Conservation (phyloP, 2,113 vertebrate species). For the Anguilla japonica region DNA sequence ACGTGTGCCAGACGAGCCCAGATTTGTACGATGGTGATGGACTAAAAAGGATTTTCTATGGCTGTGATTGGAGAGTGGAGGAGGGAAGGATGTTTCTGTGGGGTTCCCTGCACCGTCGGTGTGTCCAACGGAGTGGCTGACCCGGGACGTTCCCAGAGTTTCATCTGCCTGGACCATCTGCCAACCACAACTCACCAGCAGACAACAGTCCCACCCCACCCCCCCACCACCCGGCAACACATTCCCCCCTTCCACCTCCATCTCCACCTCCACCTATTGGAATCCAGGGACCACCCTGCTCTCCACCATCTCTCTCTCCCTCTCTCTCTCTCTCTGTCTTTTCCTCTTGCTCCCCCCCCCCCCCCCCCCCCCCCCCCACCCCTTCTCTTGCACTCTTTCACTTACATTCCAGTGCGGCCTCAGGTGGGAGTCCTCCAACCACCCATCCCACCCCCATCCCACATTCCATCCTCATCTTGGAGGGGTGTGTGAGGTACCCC, state of each 20-base stretch:
- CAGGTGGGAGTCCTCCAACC: constrained; percentile 8
- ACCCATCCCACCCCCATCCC: constrained; percentile 41
- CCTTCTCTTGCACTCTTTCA: constrained; percentile 30
- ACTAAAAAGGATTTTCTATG: background rate
- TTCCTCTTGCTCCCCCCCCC: constrained; percentile 33
- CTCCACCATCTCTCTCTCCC: background rate
- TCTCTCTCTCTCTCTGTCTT: background rate
- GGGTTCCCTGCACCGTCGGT: background rate
- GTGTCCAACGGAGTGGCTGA: background rate
- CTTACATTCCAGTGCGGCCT: background rate
- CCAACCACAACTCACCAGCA: constrained; percentile 23
- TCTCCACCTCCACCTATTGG: background rate
- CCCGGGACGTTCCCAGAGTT: background rate
- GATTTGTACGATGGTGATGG: background rate
- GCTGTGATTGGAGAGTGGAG: background rate
- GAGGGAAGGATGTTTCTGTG: background rate
- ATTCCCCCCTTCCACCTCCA: background rate
- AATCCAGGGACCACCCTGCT: constrained; percentile 1
- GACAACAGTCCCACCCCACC: constrained; percentile 23
- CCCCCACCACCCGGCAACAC: constrained; percentile 4
- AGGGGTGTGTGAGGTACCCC: background rate
- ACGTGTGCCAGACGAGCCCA: no score
- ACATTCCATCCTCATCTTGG: constrained; percentile 26
- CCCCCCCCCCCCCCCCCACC: constrained; percentile 33
- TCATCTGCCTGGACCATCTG: background rate